Percentiles rank a stretch among this genome's conserved stretches.
These are phyloP conservation scores for Trachymyrmex septentrionalis DNA, from an alignment of 1,140 invertebrate species.

Conservation along the genomic window DNA sequence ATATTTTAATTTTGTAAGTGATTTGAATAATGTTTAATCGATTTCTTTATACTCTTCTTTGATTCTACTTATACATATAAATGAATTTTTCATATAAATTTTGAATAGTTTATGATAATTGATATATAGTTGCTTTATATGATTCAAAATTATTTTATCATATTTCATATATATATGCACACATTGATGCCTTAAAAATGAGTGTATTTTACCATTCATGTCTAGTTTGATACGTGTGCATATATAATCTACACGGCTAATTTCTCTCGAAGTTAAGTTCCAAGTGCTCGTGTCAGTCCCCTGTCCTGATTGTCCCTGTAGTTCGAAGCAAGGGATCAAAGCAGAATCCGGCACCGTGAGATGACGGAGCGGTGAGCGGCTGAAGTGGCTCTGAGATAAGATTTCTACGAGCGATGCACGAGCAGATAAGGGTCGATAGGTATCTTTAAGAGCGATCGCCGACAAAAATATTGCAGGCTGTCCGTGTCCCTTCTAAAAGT, in stretches of 20 bases:
- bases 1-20: neutral
- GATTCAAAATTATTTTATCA: neutral
- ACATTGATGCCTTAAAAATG: neutral
- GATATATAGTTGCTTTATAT: neutral
- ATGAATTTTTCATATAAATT: neutral
- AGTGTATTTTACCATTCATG: neutral
- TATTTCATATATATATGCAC: neutral
- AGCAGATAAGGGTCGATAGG: conserved; percentile 68
- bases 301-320: conserved; percentile 39
- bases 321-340: conserved; percentile 57
- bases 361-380: conserved; percentile 68
- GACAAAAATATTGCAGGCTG: conserved; percentile 67
- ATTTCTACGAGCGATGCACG: conserved; percentile 75
- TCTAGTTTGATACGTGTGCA: neutral
- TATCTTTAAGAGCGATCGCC: conserved; percentile 72
- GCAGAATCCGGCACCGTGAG: conserved; percentile 44
- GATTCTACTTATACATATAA: neutral
- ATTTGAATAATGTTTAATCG: neutral
- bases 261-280: conserved; percentile 20
- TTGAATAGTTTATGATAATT: conserved; percentile 3
- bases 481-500: conserved; percentile 26
- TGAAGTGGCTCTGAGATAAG: conserved; percentile 70
- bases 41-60: neutral
- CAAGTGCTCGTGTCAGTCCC: conserved; percentile 42
- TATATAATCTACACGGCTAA: conserved; percentile 32